phyloP scores from a whole-genome alignment of 2,113 vertebrate genomes.

The Lepisosteus osseus region DNA sequence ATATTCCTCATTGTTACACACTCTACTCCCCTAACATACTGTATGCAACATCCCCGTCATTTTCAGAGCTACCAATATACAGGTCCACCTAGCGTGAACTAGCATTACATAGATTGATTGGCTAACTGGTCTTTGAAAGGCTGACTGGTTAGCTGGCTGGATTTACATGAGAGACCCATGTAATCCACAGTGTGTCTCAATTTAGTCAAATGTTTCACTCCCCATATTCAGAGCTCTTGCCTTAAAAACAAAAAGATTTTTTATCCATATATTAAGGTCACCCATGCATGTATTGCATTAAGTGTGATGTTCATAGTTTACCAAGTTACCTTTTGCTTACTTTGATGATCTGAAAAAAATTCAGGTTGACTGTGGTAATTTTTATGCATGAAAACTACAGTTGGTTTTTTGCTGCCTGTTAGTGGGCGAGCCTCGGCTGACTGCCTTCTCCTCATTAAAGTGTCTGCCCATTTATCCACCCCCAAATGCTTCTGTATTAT shows the following conservation, averaged over 20 bases:
- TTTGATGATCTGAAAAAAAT: slow-evolving; percentile 44
- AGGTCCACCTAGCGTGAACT: not conserved
- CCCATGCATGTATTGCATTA: slow-evolving; percentile 50
- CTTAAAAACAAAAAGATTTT: slow-evolving; percentile 37
- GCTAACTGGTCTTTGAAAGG: slow-evolving; percentile 62
- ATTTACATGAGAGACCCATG: slow-evolving; percentile 53
- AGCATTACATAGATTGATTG: slow-evolving; percentile 58
- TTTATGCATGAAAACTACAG: slow-evolving; percentile 19
- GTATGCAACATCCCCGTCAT: no score
- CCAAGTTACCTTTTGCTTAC: slow-evolving; percentile 26
- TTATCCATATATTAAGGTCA: slow-evolving; percentile 61
- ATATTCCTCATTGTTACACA: no score
- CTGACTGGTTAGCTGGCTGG: slow-evolving; percentile 59
- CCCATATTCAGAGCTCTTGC: slow-evolving; percentile 16
- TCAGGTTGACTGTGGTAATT: slow-evolving; percentile 3
- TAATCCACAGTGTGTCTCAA: slow-evolving; percentile 58
- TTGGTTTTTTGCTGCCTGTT: slow-evolving; percentile 1
- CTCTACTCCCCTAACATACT: no score
- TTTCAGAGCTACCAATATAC: not conserved
- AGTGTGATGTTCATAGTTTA: slow-evolving; percentile 51
- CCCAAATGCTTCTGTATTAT: slow-evolving; percentile 68
- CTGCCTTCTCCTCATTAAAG: slow-evolving; percentile 82
- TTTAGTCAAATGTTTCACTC: slow-evolving; percentile 48
- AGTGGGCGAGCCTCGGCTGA: slow-evolving; percentile 53
- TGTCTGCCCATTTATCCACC: slow-evolving; percentile 65